Base-by-base conservation (phyloP, 2,888 invertebrate genomes). In the Mimas tiliae region DNA sequence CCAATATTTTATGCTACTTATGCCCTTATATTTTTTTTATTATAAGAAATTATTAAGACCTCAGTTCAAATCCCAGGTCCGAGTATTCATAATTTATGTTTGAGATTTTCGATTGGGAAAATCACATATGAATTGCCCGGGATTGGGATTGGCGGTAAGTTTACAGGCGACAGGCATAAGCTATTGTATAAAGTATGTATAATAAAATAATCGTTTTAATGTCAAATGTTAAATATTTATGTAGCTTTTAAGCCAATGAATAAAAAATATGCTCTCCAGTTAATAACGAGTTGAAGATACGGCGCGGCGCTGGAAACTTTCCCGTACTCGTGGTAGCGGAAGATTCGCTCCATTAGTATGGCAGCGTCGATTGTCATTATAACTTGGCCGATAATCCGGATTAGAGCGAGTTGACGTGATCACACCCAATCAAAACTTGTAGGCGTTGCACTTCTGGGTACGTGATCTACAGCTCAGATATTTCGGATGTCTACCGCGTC, bases 361-460 rank as follows among this genome's bases (percentile, higher is more conserved):
- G 67, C 69, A 63, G 66, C 67, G 69, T 66, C 77, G 74, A 72
- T 79, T 75, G 79, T 78, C 78, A 84, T 85, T 85, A 84, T 82
- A 84, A 85, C 78, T 84, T 84, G 69, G 68, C 55, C 77, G 69
- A 78, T 85, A 86, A 83, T 82, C 70, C 78, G 74, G 83, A 80
- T 84, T 75, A 80, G 72, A 67, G 71, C n/a, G 58, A 70, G 66
- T 66, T 68, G 69, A 65, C 65, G 70, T 74, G 80, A 82, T 82
- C 79, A 74, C 77, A 78, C 77, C 81, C 79, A 83, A 87, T 86
- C 83, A 82, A 82, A 85, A 83, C 80, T 85, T 84, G 75, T 72
- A 73, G 69, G 67, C 70, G 64, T 75, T 75, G 72, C 76, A 75
- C 69, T 70, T 63, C 66, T 50, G 38, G 48, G 55, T 67, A 69